Evolutionary conservation across 2,113 vertebrate species (phyloP).

Genomic region (Campylomormyrus numenius): DNA sequence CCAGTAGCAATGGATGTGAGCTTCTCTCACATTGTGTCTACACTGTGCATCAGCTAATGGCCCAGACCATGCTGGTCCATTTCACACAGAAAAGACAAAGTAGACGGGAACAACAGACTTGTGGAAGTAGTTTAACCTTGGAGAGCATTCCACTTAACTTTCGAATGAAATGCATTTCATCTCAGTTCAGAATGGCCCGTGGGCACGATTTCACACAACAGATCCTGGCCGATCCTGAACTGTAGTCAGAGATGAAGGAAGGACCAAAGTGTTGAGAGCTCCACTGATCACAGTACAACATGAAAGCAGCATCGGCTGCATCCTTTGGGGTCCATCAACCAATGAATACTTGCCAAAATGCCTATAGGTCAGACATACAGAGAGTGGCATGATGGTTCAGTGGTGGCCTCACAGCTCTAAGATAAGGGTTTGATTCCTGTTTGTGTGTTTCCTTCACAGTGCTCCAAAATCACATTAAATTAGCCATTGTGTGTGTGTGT

Average conservation of each 20-base stretch:
- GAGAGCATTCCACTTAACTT: neutral
- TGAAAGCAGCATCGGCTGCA: neutral
- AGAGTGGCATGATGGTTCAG: neutral
- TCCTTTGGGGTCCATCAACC: neutral
- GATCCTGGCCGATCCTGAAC: neutral
- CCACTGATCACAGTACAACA: neutral
- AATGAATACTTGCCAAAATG: neutral
- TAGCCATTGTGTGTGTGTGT: neutral
- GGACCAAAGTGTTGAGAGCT: neutral
- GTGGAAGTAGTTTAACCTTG: neutral
- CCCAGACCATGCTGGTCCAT: neutral
- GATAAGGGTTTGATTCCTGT: neutral
- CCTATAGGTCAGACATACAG: neutral
- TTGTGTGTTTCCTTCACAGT: neutral
- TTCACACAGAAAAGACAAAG: neutral
- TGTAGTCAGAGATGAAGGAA: neutral
- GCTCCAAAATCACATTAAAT: neutral
- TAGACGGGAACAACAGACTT: neutral
- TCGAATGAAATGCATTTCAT: neutral
- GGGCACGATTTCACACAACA: neutral
- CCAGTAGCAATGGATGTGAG: neutral
- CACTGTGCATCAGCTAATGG: slow-evolving; percentile 1
- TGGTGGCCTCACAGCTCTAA: neutral
- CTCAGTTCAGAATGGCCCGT: neutral
- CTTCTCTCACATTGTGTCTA: neutral